These are phyloP conservation scores for Pherbina coryleti DNA, from an alignment of 2,888 invertebrate species.

Conservation along the genomic window DNA sequence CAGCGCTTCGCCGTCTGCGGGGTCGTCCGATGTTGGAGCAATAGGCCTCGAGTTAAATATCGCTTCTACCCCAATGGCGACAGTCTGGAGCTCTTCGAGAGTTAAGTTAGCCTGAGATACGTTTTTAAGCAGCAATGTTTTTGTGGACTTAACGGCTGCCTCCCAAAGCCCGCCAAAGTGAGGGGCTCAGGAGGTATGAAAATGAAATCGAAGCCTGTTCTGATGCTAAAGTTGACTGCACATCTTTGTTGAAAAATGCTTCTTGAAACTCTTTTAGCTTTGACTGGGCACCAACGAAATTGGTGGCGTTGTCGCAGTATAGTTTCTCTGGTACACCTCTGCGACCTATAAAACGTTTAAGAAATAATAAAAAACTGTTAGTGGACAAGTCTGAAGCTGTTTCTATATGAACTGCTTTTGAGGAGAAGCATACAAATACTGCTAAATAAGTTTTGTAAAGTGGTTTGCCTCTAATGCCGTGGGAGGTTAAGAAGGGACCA, in stretches of 20 bases:
- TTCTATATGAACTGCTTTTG: background rate
- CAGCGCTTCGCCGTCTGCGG: conserved; percentile 43
- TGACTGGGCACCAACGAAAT: background rate
- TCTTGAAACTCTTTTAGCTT: no score
- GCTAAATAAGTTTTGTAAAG: background rate
- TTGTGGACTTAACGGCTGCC: conserved; percentile 47
- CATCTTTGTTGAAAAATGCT: background rate
- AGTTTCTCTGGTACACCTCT: no score
- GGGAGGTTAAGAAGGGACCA: no score
- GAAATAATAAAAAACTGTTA: background rate
- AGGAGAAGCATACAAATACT: background rate
- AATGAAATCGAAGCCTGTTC: conserved; percentile 22
- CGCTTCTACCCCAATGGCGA: conserved; percentile 48
- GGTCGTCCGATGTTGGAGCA: background rate
- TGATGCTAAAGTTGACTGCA: background rate
- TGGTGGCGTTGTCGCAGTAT: background rate
- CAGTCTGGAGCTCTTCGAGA: conserved; percentile 44
- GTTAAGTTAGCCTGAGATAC: conserved; percentile 38
- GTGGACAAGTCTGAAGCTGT: background rate
- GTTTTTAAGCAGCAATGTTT: conserved; percentile 41
- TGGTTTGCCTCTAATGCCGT: no score
- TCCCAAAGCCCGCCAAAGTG: conserved; percentile 48
- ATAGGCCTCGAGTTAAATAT: conserved; percentile 51
- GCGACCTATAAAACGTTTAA: background rate
- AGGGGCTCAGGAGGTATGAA: conserved; percentile 44